Evolutionary conservation across 2,113 vertebrate species (phyloP), one percentile per base, ranked within the genome.

Genomic region (Sinocyclocheilus grahami): DNA sequence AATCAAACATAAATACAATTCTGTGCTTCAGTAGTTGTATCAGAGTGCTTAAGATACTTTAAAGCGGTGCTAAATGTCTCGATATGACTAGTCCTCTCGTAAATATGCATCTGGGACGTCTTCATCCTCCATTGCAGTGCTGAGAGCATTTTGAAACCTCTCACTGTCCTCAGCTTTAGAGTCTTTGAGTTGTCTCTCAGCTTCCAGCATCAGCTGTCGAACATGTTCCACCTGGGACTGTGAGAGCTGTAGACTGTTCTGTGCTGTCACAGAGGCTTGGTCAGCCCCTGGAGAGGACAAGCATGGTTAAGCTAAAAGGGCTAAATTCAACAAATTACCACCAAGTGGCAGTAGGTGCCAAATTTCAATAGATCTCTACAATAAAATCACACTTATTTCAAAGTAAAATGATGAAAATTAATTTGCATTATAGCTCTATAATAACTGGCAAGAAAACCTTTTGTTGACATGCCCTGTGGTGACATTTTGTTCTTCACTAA

Each of bases 151-250:
- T 16, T 76, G 27, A 11, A 86, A 58, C 83, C 89, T 87, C 33
- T 71, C 48, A 24, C 86, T 86, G 5, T 80, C 12, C 24, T 85
- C 94, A 0, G 94, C 96, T 80, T 96, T 95, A n/a, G 90, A 91
- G 85, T 96, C 94, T 0, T 94, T 94, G 87, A 97, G 78, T 84
- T 95, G 93, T 86, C 90, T 92, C 86, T 97, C 96, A 0, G 96
- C 95, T 82, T 95, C 94, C 88, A 94, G 92, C 9, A 92, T 95
- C 20, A 93, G 92, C 91, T 95, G 95, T n/a, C 89, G 91, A 0
- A 93, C 93, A 62, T 96, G 94, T 58, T 96, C 92, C 80, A 96
- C 94, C 69, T 97, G 96, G 0, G 93, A 91, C 48, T 94, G 95
- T 67, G 95, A 89, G 18, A 96, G 88, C 92, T 97, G 94, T 20